A percentile compares a stretch with the other conserved stretches of the same genome.
Evolutionary conservation across 2,797 vertebrate genomes (phyloP).

Genomic region (Podargus strigoides): DNA sequence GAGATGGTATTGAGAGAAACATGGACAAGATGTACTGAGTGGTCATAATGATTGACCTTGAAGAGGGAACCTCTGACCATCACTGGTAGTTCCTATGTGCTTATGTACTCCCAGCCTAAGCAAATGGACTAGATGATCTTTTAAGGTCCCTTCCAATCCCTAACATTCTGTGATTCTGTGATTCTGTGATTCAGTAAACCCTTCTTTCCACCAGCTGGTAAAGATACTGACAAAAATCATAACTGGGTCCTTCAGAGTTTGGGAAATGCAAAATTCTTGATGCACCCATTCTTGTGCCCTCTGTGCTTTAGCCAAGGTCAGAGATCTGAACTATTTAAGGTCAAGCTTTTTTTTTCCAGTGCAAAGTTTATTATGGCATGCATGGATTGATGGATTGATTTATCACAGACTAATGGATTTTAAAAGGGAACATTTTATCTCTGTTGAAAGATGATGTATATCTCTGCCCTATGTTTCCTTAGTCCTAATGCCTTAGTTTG

Average conservation of each 20-base stretch:
- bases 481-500: not conserved
- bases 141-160: too few species aligned
- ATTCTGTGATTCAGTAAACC: not conserved
- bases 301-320: not conserved
- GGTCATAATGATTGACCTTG: not conserved
- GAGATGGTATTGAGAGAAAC: not conserved
- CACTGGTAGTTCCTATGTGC: not conserved
- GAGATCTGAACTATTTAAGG: not conserved
- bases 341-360: not conserved
- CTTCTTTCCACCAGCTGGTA: not conserved
- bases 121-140: too few species aligned
- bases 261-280: not conserved
- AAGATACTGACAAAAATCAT: not conserved
- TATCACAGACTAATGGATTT: not conserved
- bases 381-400: not conserved
- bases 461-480: not conserved
- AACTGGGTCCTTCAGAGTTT: not conserved
- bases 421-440: not conserved
- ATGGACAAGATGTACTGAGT: not conserved
- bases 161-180: too few species aligned
- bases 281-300: not conserved
- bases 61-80: not conserved
- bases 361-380: not conserved
- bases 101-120: not conserved
- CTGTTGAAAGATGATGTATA: not conserved